These are phyloP conservation scores for Spongilla lacustris DNA, from an alignment of 37 sponge, comb jelly and placozoan genomes.

Conservation along the genomic window DNA sequence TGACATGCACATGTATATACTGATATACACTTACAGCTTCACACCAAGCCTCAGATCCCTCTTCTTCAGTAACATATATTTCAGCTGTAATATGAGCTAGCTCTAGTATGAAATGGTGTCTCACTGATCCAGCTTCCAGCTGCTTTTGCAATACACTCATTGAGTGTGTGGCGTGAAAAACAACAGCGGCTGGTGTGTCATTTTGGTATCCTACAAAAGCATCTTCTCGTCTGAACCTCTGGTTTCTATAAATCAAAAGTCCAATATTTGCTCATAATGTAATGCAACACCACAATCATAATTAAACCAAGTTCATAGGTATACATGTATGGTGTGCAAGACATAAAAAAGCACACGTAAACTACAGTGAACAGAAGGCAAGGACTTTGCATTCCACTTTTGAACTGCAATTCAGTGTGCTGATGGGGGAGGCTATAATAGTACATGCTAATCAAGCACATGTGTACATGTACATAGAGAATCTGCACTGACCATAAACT, in stretches of 20 bases:
- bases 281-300: background rate
- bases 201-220: conserved; percentile 90
- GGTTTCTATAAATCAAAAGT: background rate
- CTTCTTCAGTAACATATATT: background rate
- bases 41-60: conserved; percentile 14
- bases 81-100: background rate
- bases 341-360: too few species aligned
- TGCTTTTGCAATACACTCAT: conserved; percentile 1
- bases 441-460: too few species aligned
- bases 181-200: conserved; percentile 88
- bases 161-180: conserved; percentile 78
- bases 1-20: background rate
- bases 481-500: too few species aligned
- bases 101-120: background rate
- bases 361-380: too few species aligned
- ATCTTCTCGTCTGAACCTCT: conserved; percentile 61
- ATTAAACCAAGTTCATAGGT: background rate
- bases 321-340: too few species aligned
- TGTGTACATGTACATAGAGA: too few species aligned
- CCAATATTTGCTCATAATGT: background rate
- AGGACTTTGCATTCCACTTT: too few species aligned
- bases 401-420: too few species aligned
- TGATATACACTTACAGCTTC: conserved; percentile 12
- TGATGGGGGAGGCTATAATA: too few species aligned
- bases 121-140: background rate